A percentile compares a stretch with the other conserved stretches of the same genome.
These are phyloP conservation scores for Lytechinus variegatus DNA, from an alignment of 35 echinoderm and acorn worm genomes.

Conservation along the genomic window DNA sequence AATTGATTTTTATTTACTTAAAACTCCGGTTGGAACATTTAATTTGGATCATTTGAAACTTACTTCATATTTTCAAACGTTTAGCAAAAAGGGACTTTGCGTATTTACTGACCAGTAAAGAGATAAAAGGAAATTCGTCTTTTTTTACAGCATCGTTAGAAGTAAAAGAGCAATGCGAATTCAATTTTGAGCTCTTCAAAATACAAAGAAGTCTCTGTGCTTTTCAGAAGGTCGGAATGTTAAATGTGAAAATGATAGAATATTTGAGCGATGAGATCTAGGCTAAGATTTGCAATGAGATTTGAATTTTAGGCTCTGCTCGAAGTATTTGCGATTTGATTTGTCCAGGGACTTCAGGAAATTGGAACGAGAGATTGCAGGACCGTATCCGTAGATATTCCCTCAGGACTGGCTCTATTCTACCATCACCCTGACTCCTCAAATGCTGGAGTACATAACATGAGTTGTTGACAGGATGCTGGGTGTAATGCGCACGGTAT, in stretches of 20 bases:
- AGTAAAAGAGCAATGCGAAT: too few species aligned
- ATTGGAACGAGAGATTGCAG: conserved; percentile 9
- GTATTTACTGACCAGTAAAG: too few species aligned
- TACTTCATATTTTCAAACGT: too few species aligned
- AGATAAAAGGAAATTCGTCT: too few species aligned
- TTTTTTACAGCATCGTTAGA: too few species aligned
- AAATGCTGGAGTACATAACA: background rate
- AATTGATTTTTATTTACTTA: too few species aligned
- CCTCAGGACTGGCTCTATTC: background rate
- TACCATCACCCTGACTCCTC: background rate
- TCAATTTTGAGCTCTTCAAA: too few species aligned
- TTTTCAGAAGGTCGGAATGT: background rate
- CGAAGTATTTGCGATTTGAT: background rate
- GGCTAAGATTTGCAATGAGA: background rate
- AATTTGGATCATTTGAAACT: too few species aligned
- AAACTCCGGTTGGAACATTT: too few species aligned
- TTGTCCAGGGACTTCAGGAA: background rate
- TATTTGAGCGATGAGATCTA: background rate
- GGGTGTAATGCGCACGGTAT: background rate
- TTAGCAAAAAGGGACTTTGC: too few species aligned
- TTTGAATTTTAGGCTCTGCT: background rate
- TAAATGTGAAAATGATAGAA: background rate
- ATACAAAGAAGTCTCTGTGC: too few species aligned
- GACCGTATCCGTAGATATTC: background rate
- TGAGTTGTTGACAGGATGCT: background rate